Percentiles rank a stretch among this genome's conserved stretches.
Evolutionary conservation across 2,888 invertebrate genomes (phyloP).

Genomic region (Erebia aethiops): DNA sequence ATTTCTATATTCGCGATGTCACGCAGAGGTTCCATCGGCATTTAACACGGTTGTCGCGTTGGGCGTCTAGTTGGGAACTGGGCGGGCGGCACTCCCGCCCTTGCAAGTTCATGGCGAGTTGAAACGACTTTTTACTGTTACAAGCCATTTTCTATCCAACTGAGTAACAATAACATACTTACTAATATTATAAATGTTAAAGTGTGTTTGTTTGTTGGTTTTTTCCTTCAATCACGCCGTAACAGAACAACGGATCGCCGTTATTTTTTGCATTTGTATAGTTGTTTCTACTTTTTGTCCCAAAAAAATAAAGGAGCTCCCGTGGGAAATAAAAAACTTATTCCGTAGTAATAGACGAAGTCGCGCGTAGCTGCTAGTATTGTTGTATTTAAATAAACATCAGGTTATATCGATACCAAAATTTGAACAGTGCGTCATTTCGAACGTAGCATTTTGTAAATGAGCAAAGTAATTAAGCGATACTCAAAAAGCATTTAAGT

Average conservation of each 20-base stretch:
- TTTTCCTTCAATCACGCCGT: too few relatives aligned
- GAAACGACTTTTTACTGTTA: slow-evolving; percentile 40
- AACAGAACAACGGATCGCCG: too few relatives aligned
- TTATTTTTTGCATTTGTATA: too few relatives aligned
- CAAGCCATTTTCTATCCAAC: slow-evolving; percentile 28
- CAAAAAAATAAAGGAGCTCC: too few relatives aligned
- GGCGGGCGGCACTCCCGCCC: slow-evolving; percentile 67
- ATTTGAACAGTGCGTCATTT: not conserved
- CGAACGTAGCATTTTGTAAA: not conserved
- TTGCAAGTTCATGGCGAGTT: slow-evolving; percentile 76
- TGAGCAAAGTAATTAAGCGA: slow-evolving; percentile 10
- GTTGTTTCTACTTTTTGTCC: too few relatives aligned
- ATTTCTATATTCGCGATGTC: slow-evolving; percentile 29
- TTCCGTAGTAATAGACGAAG: too few relatives aligned
- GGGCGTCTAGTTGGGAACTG: slow-evolving; percentile 74
- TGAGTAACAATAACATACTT: slow-evolving; percentile 9
- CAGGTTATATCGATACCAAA: not conserved
- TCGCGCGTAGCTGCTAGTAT: too few relatives aligned
- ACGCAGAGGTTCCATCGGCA: slow-evolving; percentile 24
- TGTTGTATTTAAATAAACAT: not conserved
- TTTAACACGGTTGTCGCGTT: slow-evolving; percentile 56
- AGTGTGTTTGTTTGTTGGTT: too few relatives aligned
- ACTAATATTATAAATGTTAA: too few relatives aligned
- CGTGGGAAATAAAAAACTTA: too few relatives aligned
- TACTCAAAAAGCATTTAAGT: not conserved